Conservation (phyloP, 2,113 vertebrate species). For the Triplophysa siluroides region DNA sequence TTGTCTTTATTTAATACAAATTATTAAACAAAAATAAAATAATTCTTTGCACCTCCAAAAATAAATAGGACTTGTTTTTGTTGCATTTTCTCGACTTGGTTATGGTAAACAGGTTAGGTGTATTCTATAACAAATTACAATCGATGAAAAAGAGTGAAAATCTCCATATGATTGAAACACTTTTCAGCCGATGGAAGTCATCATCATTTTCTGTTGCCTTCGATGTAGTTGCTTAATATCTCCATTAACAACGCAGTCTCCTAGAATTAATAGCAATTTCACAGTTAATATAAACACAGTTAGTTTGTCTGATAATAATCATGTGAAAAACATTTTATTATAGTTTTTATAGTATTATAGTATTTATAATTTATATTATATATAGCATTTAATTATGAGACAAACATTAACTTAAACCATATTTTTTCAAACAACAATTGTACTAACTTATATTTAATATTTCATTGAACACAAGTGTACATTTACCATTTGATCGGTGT, state of each 20-base stretch:
- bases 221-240: slow-evolving; percentile 81
- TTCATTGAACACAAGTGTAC: background rate
- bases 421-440: background rate
- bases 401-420: background rate
- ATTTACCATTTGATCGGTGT: no score
- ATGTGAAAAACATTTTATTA: background rate
- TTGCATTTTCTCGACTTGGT: slow-evolving; percentile 18
- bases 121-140: slow-evolving; percentile 22
- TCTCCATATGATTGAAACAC: background rate
- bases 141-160: background rate
- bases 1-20: slow-evolving; percentile 70
- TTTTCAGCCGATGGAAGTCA: background rate
- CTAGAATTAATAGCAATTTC: slow-evolving; percentile 65
- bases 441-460: background rate
- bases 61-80: slow-evolving; percentile 38
- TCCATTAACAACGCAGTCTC: slow-evolving; percentile 77
- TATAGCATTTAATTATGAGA: no score
- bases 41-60: slow-evolving; percentile 48
- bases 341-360: no score
- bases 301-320: background rate
- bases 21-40: slow-evolving; percentile 53
- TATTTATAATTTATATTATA: no score
- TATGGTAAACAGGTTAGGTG: background rate
- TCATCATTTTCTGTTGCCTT: slow-evolving; percentile 69
- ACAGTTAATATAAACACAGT: background rate